Percentiles rank a stretch among this genome's conserved stretches.
Evolutionary conservation across 1,140 invertebrate genomes (phyloP).

Genomic region (Bombus vancouverensis): DNA sequence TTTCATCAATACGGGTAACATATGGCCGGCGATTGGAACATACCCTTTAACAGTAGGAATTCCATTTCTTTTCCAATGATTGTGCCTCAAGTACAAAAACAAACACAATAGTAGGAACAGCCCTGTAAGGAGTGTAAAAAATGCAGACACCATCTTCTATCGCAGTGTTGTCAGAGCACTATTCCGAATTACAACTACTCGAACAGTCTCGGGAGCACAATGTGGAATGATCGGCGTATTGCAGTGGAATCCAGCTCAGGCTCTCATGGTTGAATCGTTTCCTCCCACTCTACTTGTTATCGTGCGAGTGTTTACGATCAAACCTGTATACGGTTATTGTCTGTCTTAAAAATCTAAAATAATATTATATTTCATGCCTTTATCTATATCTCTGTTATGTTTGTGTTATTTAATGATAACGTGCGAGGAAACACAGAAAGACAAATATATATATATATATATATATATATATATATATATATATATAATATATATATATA

Average conservation of each 20-base stretch:
- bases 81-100: conserved; percentile 67
- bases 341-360: neutral
- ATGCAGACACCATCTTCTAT: neutral
- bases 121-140: neutral
- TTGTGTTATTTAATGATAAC: too few species aligned
- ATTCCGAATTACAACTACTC: neutral
- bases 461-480: too few species aligned
- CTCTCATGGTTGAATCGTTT: neutral
- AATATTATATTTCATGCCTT: too few species aligned
- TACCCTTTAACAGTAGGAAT: conserved; percentile 73
- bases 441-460: too few species aligned
- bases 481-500: too few species aligned
- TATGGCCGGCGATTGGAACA: conserved; percentile 68
- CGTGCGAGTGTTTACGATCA: accelerated
- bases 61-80: conserved; percentile 80
- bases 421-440: too few species aligned
- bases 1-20: conserved; percentile 36
- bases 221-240: neutral
- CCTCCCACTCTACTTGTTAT: neutral
- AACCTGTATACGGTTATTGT: neutral
- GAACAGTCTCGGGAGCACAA: too few species aligned
- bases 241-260: neutral
- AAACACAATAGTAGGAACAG: neutral
- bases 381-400: too few species aligned
- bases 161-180: neutral